Evolutionary conservation across 2,113 vertebrate species (phyloP), one percentile per base, ranked within the genome.

Genomic region (Thinocorus orbignyianus): DNA sequence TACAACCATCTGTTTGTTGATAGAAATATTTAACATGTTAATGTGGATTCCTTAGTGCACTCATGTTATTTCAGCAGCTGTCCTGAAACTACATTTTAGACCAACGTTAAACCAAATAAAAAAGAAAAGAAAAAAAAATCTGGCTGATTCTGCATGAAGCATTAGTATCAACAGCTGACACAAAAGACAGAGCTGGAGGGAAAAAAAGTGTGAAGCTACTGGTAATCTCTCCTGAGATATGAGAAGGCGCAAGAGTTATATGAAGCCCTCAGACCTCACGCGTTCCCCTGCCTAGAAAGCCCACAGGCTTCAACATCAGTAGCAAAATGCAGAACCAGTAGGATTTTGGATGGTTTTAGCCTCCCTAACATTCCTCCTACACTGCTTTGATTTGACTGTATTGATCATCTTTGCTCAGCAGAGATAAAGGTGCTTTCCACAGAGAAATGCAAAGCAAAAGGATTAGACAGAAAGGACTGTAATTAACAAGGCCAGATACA

Each of bases 301-400:
- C n/a, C 70, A 52, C 46, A 94, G 58, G 11, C 28, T 69, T 91
- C 58, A 85, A 23, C 11, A 31, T 7, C 19, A 48, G 6, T 31
- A 6, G 20, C 19, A 78, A 93, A 89, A 72, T 8, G 18, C 22
- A 80, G 49, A 85, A 79, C 4, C 8, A 82, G 49, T 8, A 66
- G 8, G 15, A 55, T 60, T 79, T 81, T 26, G 44, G 33, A 52
- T 52, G 19, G 22, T 61, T 92, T 74, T 81, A 79, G 37, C n/a
- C 25, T 94, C 46, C 41, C 62, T 80, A 52, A 54, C 26, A 19
- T 68, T 68, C 52, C 31, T 72, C 20, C 55, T 62, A 28, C 58
- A 68, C 54, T 65, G 66, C 54, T 95, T 66, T 90, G 57, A 90
- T 94, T 86, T 95, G 48, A 86, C 41, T 72, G 41, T 54, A 92